Evolutionary conservation across 1,140 invertebrate species (phyloP).

Genomic region (Ips nitidus): DNA sequence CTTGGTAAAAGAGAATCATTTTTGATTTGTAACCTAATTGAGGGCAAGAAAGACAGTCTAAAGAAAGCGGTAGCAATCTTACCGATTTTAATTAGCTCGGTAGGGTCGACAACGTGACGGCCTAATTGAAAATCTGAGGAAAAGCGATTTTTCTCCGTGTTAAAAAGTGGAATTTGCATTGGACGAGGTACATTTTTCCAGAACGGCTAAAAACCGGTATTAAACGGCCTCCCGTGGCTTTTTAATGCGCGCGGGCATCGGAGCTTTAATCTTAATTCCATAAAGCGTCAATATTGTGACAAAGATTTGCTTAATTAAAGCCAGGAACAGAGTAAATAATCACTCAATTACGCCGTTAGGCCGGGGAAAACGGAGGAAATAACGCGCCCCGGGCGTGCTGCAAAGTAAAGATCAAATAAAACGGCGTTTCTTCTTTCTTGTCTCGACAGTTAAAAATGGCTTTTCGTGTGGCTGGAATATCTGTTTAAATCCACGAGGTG

Average conservation of each 20-base stretch:
- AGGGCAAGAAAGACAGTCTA: not conserved
- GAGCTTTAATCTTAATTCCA: conserved; percentile 35
- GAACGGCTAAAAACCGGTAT: conserved; percentile 16
- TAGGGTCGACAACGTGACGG: not conserved
- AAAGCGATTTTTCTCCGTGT: conserved; percentile 2
- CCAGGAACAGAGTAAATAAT: conserved; percentile 31
- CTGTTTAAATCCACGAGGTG: conserved; percentile 16
- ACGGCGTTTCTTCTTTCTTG: not conserved
- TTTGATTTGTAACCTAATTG: not conserved
- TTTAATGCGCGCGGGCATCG: conserved; percentile 26
- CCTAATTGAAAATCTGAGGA: conserved; percentile 10
- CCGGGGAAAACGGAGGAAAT: conserved; percentile 10
- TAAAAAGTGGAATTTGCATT: conserved; percentile 4
- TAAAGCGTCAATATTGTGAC: conserved; percentile 36
- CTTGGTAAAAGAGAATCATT: too few relatives aligned
- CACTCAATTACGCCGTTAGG: conserved; percentile 27
- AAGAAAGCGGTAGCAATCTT: not conserved
- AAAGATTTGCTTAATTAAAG: conserved; percentile 35
- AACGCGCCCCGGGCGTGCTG: conserved; percentile 28
- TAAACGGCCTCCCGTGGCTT: conserved; percentile 28
- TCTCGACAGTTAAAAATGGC: not conserved
- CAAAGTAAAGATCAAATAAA: conserved; percentile 34
- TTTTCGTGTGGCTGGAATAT: not conserved
- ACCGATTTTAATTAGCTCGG: not conserved
- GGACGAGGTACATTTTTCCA: conserved; percentile 6